phyloP scores from a whole-genome alignment of 2,888 invertebrate genomes.

The Girardia tigrina region DNA sequence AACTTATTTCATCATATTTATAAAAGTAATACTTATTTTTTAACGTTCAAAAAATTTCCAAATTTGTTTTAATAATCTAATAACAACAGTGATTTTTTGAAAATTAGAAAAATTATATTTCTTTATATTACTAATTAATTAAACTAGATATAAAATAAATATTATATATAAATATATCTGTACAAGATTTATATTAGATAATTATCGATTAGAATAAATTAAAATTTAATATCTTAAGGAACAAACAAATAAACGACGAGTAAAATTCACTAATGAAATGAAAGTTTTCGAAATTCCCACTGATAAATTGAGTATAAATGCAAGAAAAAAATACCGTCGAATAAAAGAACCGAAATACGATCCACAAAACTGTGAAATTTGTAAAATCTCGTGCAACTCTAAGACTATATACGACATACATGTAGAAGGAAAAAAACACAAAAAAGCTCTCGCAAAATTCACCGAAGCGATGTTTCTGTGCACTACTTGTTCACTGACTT shows the following conservation, averaged over 20 bases:
- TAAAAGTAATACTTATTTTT: no score
- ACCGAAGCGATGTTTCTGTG: neutral
- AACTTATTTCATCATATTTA: no score
- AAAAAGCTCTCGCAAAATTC: constrained; percentile 1
- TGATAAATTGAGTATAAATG: neutral
- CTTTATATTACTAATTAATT: no score
- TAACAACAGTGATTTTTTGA: no score
- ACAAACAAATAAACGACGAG: neutral
- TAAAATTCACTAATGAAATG: neutral
- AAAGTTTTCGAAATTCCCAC: neutral
- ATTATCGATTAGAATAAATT: no score
- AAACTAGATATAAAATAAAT: no score
- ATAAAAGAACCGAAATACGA: neutral
- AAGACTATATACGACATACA: neutral
- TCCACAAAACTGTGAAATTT: neutral
- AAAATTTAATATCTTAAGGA: neutral
- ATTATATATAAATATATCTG: no score
- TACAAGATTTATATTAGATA: no score
- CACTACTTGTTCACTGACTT: neutral
- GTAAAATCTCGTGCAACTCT: constrained; percentile 15
- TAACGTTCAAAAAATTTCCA: no score
- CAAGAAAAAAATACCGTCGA: neutral
- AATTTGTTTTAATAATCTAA: no score
- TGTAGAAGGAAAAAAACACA: neutral
- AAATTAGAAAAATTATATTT: no score